Percentiles rank a stretch among this genome's conserved stretches.
phyloP scores from a whole-genome alignment of 64 coral and sea anemone genomes.

The Anthopleura sola region DNA sequence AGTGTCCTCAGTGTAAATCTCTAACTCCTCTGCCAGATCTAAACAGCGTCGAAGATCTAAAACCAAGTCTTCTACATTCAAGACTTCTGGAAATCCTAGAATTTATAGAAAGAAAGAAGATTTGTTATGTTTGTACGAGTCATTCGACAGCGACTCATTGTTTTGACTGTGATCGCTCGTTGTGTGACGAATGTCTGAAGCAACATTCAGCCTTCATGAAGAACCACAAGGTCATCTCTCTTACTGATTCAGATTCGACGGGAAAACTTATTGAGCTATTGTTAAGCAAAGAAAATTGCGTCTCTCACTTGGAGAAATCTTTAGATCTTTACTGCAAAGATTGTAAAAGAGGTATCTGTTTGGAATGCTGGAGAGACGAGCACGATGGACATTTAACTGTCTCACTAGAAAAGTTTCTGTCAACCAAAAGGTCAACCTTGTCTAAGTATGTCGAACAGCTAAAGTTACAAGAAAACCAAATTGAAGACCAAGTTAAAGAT shows the following conservation, averaged over 20 bases:
- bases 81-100: not conserved
- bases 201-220: not conserved
- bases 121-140: not conserved
- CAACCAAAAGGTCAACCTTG: not conserved
- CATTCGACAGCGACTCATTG: not conserved
- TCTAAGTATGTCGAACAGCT: not conserved
- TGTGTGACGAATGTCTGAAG: not conserved
- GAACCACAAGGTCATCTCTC: not conserved
- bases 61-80: not conserved
- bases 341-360: not conserved
- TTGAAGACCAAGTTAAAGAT: not conserved
- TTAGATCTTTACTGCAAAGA: not conserved
- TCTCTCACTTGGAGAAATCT: not conserved
- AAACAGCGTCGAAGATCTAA: not conserved
- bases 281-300: not conserved
- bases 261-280: not conserved
- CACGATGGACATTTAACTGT: not conserved
- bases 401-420: not conserved
- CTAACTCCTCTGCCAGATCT: not conserved
- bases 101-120: not conserved
- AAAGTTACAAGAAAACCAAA: not conserved
- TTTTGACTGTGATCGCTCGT: slow-evolving; percentile 13
- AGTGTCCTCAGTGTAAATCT: not conserved
- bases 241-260: not conserved
- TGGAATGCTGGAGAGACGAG: not conserved